Evolutionary conservation across 2,888 invertebrate species (phyloP), one percentile per base, ranked within the genome.

Genomic region (Hirtodrosophila alboralis): DNA sequence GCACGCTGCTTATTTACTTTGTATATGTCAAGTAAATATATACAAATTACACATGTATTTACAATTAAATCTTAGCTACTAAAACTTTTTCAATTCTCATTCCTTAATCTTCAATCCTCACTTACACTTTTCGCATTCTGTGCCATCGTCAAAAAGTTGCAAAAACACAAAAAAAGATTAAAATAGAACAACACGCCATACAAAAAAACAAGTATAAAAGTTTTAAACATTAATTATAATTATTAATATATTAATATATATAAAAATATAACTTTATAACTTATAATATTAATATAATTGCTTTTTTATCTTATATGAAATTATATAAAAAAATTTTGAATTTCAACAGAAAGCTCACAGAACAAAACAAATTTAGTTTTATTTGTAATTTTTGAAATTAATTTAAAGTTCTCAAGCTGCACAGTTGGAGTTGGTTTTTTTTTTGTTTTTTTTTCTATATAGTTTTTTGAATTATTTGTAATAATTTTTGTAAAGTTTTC

Each of bases 41-140:
- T 79, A 79, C 79, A 79, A 78, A 81, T 79, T 79, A 79, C 84
- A 79, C 77, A 78, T 81, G 78, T 79, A 79, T 79, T 79, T 79
- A 79, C 79, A 79, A 62, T 84, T 79, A 79, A 74, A 57, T 64
- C 81, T 77, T 84, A 81, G 81, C 84, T 74, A 79, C 66, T 66
- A 70, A 70, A 64, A 68, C 69, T n/a, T n/a, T 37, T n/a, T n/a
- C n/a, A n/a, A n/a, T n/a, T n/a, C n/a, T 10, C 16, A 21, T 13
- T 33, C 23, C 18, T 30, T 43, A 9, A 30, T 12, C 41, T 16
- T 26, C 16, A 26, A 3, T 33, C 59, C 45, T 28, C n/a, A 41
- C 23, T 23, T 47, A 37, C 36, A 48, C 58, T 43, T 45, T 37
- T 58, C 58, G 14, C 23, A 23, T 23, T 44, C 43, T 60, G 77